Conservation (phyloP, 1,140 invertebrate genomes). For the Bombus waltoni region DNA sequence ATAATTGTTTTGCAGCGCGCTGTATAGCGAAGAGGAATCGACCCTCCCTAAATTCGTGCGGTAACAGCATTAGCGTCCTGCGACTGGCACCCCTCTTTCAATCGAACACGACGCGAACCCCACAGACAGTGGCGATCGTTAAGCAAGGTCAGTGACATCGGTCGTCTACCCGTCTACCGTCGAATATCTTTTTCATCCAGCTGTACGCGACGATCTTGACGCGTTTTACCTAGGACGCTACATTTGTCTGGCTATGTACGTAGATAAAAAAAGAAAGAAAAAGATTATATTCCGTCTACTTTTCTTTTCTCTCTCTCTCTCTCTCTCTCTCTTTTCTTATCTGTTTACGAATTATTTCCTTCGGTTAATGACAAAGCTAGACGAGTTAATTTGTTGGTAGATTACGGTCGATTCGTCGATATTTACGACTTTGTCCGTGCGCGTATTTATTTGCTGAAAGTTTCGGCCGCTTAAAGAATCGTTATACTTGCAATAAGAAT, state of each 20-base stretch:
- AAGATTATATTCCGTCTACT: neutral
- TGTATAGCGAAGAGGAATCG: constrained; percentile 1
- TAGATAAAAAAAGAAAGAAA: neutral
- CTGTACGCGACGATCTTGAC: neutral
- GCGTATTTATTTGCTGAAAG: too few relatives aligned
- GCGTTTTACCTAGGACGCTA: neutral
- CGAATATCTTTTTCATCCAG: constrained; percentile 56
- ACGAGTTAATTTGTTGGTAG: too few relatives aligned
- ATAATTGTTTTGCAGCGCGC: neutral
- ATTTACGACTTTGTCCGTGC: too few relatives aligned
- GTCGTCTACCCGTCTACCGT: constrained; percentile 66
- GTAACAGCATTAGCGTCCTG: constrained; percentile 26
- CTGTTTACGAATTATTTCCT: neutral
- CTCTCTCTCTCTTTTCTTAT: fast-evolving
- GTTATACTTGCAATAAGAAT: too few relatives aligned
- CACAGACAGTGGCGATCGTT: constrained; percentile 67
- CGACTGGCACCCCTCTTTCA: constrained; percentile 19
- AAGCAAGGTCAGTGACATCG: constrained; percentile 73
- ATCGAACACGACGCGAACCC: constrained; percentile 43
- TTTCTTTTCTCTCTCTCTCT: neutral
- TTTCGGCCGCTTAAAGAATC: too few relatives aligned
- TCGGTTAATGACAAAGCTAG: too few relatives aligned
- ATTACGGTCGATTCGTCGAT: too few relatives aligned
- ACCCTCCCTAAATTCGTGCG: constrained; percentile 30
- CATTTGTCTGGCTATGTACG: neutral